These are phyloP conservation scores for Orcinus orca DNA, from an alignment of 2,113 vertebrate genomes.

Conservation along the genomic window DNA sequence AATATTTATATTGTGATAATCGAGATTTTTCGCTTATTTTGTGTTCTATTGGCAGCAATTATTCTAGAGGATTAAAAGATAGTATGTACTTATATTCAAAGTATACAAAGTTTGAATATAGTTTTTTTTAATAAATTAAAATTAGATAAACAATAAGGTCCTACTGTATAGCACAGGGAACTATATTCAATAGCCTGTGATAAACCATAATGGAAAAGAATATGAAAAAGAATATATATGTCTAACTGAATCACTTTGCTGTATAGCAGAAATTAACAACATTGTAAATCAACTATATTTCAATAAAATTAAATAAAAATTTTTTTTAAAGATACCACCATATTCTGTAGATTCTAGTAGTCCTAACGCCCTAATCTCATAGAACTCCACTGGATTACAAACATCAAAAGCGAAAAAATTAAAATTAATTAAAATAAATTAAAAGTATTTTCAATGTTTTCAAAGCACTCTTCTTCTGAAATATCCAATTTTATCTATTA, in stretches of 20 bases:
- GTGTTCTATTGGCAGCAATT: not conserved
- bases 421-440: not conserved
- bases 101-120: not conserved
- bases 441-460: not conserved
- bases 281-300: not conserved
- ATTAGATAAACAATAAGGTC: not conserved
- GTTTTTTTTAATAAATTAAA: not conserved
- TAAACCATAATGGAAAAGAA: not conserved
- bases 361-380: not conserved
- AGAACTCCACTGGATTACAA: not conserved
- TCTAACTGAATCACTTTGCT: not conserved
- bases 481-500: not conserved
- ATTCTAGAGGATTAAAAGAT: conserved; percentile 1
- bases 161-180: not conserved
- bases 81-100: not conserved
- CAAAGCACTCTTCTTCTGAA: not conserved
- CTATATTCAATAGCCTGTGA: too few relatives aligned
- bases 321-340: not conserved
- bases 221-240: not conserved
- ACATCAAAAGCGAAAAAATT: not conserved
- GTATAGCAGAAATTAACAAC: not conserved
- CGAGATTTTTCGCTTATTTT: not conserved
- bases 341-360: not conserved
- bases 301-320: fast-evolving
- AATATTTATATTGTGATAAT: not conserved